Evolutionary conservation across 35 echinoderm and acorn worm species (phyloP), one percentile per base, ranked within the genome.

Genomic region (Hemicentrotus pulcherrimus): DNA sequence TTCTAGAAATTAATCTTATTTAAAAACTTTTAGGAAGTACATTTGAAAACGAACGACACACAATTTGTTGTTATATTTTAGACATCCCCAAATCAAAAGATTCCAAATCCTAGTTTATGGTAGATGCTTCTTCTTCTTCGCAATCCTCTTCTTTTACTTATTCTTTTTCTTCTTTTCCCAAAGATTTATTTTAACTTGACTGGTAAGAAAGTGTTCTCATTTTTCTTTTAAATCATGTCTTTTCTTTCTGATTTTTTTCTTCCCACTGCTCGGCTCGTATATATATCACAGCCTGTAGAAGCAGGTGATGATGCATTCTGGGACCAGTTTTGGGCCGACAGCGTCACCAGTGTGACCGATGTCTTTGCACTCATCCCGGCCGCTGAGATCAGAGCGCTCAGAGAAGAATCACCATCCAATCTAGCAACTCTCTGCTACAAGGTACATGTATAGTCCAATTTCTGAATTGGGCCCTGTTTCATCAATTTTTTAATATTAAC

Each of bases 271-370:
- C 31, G 70, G 16, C 85, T 94, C 47, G n/a, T 48, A 9, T 92
- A 13, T 35, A 71, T 95, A 30, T 91, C 71, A 2, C 93, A 99
- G 98, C 98, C 98, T 86, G 98, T 99, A 0, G 97, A 98, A 94
- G 98, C 98, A 35, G 98, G 98, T 86, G 98, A 99, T 97, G 98
- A 99, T 97, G 98, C 98, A 95, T 99, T 99, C 65, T 99, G 98
- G 98, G 98, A 99, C 60, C 98, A 99, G 85, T 99, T 99, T 92
- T 99, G 98, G 98, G 98, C 97, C 15, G 98, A 99, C 94, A 97
- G 97, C 5, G 98, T 99, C 15, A 97, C 98, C 70, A 99, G 96
- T 95, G 98, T 99, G 14, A 96, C 95, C 70, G 98, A 99, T 98
- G 98, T 99, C 31, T 99, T 99, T 95, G 98, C 98, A 14, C 94